phyloP scores from a whole-genome alignment of 2,797 vertebrate species.

The Petrocephalus sullivani region DNA sequence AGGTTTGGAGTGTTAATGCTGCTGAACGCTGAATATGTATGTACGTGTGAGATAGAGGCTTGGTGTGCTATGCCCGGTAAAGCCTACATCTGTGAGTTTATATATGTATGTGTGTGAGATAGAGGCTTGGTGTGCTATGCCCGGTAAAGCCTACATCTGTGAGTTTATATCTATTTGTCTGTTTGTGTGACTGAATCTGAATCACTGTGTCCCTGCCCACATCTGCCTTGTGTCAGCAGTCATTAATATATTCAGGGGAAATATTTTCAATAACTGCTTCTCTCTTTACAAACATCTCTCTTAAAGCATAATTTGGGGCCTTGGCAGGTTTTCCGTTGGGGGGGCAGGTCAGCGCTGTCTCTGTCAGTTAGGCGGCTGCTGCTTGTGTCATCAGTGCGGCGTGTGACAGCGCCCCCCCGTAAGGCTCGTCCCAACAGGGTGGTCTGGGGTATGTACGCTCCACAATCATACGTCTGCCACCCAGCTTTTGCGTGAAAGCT shows the following conservation, averaged over 20 bases:
- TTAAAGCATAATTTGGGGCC: constrained; percentile 20
- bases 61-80: background rate
- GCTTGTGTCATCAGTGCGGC: background rate
- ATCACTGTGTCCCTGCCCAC: constrained; percentile 36
- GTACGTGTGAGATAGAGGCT: background rate
- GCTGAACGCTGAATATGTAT: background rate
- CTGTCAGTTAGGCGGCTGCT: background rate
- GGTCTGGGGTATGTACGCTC: background rate
- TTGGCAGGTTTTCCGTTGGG: background rate
- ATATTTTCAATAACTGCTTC: constrained; percentile 35
- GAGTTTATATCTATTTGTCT: background rate
- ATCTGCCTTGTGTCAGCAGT: constrained; percentile 52
- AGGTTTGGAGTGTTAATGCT: too few relatives aligned
- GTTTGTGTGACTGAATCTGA: background rate
- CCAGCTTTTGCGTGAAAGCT: background rate
- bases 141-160: background rate
- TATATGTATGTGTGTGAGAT: background rate
- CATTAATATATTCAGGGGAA: constrained; percentile 42
- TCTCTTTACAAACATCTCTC: constrained; percentile 44
- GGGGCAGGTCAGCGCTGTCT: background rate
- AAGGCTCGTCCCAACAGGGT: background rate
- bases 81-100: background rate
- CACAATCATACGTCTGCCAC: background rate
- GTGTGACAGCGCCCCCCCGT: background rate
- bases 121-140: background rate